phyloP scores from a whole-genome alignment of 2,113 vertebrate genomes.

The Tachysurus vachellii region DNA sequence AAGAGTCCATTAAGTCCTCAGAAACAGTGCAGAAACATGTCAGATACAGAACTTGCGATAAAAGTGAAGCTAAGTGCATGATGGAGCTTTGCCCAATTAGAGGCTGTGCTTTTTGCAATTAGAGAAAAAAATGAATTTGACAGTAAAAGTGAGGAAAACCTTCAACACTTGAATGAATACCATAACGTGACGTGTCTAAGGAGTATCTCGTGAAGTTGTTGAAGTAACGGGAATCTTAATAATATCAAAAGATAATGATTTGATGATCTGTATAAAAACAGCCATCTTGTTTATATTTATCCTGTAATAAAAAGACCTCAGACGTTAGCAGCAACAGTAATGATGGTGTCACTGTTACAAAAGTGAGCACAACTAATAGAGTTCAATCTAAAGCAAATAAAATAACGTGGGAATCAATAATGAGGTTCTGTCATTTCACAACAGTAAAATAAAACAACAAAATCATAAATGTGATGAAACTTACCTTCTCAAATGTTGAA shows the following conservation, averaged over 20 bases:
- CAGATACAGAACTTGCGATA: slow-evolving; percentile 41
- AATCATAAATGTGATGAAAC: background rate
- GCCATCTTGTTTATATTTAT: background rate
- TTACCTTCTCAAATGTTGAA: background rate
- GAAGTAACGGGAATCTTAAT: background rate
- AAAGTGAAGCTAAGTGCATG: slow-evolving; percentile 52
- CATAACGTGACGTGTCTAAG: slow-evolving; percentile 20
- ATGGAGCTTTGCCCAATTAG: slow-evolving; percentile 37
- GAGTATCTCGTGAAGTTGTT: slow-evolving; percentile 6
- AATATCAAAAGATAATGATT: background rate
- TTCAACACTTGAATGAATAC: slow-evolving; percentile 39
- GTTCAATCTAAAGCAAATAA: background rate
- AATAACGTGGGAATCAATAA: background rate
- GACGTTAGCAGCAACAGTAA: background rate
- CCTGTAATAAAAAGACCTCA: background rate
- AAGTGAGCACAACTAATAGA: background rate
- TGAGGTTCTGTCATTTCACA: background rate
- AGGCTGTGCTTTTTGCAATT: slow-evolving; percentile 51
- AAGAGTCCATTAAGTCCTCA: slow-evolving; percentile 55
- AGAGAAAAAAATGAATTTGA: slow-evolving; percentile 46
- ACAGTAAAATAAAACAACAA: background rate
- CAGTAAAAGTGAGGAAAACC: slow-evolving; percentile 36
- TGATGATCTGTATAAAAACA: background rate
- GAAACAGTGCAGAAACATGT: slow-evolving; percentile 37
- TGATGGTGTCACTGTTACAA: background rate